Conservation (phyloP, 2,797 vertebrate species). For the Arrhamphus sclerolepis region DNA sequence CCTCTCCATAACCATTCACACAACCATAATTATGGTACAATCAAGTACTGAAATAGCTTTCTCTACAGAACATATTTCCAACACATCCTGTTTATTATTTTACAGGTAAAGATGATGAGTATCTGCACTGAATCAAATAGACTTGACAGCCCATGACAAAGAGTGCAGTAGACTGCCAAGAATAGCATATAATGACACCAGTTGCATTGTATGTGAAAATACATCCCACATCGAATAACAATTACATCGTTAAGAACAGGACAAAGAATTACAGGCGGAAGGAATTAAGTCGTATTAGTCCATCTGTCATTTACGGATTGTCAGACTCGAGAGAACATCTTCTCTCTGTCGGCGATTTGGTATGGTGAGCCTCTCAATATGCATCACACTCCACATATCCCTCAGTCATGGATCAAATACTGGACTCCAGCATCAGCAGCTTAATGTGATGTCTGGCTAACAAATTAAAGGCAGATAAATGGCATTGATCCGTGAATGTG, state of each 20-base stretch:
- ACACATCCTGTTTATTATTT: slow-evolving; percentile 50
- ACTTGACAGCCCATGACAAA: slow-evolving; percentile 29
- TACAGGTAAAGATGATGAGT: slow-evolving; percentile 22
- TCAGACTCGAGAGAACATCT: slow-evolving; percentile 55
- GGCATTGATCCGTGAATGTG: slow-evolving; percentile 53
- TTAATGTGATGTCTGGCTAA: slow-evolving; percentile 45
- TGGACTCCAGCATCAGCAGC: slow-evolving; percentile 36
- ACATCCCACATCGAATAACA: slow-evolving; percentile 34
- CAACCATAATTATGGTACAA: slow-evolving; percentile 6
- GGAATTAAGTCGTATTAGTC: slow-evolving; percentile 72
- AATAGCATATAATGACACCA: slow-evolving; percentile 41
- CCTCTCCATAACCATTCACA: neutral
- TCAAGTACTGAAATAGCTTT: slow-evolving; percentile 53
- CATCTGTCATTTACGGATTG: slow-evolving; percentile 65
- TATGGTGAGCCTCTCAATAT: slow-evolving; percentile 62
- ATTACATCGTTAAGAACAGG: slow-evolving; percentile 49
- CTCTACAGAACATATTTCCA: slow-evolving; percentile 30
- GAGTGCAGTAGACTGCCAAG: slow-evolving; percentile 23
- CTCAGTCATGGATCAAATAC: slow-evolving; percentile 45
- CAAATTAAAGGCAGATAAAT: slow-evolving; percentile 63
- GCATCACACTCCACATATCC: slow-evolving; percentile 47
- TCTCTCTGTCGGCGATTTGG: slow-evolving; percentile 58
- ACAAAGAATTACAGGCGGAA: slow-evolving; percentile 61
- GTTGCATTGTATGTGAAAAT: slow-evolving; percentile 48
- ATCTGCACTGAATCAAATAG: slow-evolving; percentile 33